Percentiles rank a stretch among this genome's conserved stretches.
phyloP scores from a whole-genome alignment of 2,888 invertebrate species.

The Tiliacea citrago region DNA sequence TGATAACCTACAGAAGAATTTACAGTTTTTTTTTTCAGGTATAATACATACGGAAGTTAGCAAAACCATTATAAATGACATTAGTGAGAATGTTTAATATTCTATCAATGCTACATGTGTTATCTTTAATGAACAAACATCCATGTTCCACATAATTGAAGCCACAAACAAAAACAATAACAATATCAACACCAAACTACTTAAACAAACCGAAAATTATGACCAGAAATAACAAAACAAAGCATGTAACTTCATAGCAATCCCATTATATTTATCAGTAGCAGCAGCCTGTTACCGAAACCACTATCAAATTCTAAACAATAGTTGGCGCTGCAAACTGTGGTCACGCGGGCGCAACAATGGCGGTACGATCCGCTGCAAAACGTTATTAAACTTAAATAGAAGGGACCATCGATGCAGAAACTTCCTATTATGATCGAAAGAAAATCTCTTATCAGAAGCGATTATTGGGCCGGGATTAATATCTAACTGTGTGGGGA shows the following conservation, averaged over 20 bases:
- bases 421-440: constrained; percentile 88
- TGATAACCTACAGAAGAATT: constrained; percentile 25
- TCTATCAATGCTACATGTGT: neutral
- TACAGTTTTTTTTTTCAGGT: constrained; percentile 6
- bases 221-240: constrained; percentile 53
- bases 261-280: constrained; percentile 64
- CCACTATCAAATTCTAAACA: constrained; percentile 70
- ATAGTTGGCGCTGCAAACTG: constrained; percentile 64
- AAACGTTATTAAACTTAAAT: constrained; percentile 87
- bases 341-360: constrained; percentile 67
- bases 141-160: constrained; percentile 18
- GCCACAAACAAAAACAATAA: constrained; percentile 33
- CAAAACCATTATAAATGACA: constrained; percentile 9
- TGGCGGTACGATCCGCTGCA: constrained; percentile 66
- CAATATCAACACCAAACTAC: constrained; percentile 34
- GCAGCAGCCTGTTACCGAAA: constrained; percentile 60
- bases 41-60: neutral
- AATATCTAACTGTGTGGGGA: constrained; percentile 82
- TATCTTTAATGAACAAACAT: constrained; percentile 26
- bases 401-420: constrained; percentile 82
- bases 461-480: constrained; percentile 84
- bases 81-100: neutral
- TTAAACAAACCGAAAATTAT: constrained; percentile 44
- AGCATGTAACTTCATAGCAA: constrained; percentile 56
- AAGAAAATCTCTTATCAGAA: constrained; percentile 88